These are phyloP conservation scores for Heliopora coerulea DNA, from an alignment of 92 coral and sea anemone genomes.

Conservation along the genomic window DNA sequence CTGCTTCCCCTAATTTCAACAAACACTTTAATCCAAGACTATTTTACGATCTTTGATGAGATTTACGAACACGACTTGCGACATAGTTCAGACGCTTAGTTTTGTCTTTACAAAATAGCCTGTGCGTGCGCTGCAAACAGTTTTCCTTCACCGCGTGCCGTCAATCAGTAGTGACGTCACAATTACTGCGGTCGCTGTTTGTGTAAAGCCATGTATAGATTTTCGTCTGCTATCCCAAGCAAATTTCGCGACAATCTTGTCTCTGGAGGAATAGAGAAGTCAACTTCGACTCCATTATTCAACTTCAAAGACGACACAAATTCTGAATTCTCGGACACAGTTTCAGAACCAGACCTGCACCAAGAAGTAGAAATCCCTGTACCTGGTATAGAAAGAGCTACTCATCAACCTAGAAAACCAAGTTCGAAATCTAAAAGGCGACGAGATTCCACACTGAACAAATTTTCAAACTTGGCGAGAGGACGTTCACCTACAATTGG, in stretches of 20 bases:
- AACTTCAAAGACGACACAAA: not conserved
- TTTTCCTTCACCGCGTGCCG: too few species aligned
- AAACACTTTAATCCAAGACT: too few species aligned
- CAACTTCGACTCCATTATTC: constrained; percentile 6
- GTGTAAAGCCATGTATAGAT: constrained; percentile 10
- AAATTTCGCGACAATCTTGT: not conserved
- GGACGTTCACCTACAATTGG: constrained; percentile 1
- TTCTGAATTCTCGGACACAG: constrained; percentile 20
- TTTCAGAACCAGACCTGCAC: constrained; percentile 24
- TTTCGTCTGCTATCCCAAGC: constrained; percentile 3
- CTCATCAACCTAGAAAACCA: constrained; percentile 7
- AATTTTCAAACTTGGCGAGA: not conserved
- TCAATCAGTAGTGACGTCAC: constrained; percentile 26
- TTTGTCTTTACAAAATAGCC: too few species aligned
- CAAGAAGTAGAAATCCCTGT: not conserved
- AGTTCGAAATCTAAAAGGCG: not conserved
- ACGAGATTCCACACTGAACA: not conserved
- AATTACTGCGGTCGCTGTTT: not conserved
- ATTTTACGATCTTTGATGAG: too few species aligned
- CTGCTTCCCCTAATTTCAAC: too few species aligned
- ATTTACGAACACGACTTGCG: too few species aligned
- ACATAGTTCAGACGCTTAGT: too few species aligned
- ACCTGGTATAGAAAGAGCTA: not conserved
- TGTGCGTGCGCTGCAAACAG: too few species aligned
- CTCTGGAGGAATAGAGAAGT: constrained; percentile 19